A percentile compares a stretch with the other conserved stretches of the same genome.
Conservation (phyloP, 92 coral and sea anemone genomes). For the Umimayanthus chanpuru region DNA sequence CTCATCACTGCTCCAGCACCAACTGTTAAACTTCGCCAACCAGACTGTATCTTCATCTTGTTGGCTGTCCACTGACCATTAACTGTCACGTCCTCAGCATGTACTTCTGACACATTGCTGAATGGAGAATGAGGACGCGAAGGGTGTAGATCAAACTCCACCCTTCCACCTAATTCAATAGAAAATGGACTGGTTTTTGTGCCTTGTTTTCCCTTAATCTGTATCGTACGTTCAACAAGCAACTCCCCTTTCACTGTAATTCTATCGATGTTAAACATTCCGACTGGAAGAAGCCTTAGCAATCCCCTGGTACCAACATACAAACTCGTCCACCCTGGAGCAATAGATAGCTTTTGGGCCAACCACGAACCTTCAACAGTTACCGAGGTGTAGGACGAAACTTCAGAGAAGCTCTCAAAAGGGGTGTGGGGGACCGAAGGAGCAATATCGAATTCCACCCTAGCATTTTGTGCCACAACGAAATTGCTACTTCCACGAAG, state of each 20-base stretch:
- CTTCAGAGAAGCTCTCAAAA: background rate
- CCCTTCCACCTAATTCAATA: background rate
- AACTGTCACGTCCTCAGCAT: slow-evolving; percentile 31
- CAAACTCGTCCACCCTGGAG: slow-evolving; percentile 73
- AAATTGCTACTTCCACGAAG: slow-evolving; percentile 25
- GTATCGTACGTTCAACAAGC: slow-evolving; percentile 35
- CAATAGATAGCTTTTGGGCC: slow-evolving; percentile 61
- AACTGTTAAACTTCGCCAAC: slow-evolving; percentile 45
- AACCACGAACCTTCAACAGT: slow-evolving; percentile 65
- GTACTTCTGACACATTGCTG: slow-evolving; percentile 28
- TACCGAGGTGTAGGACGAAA: slow-evolving; percentile 13
- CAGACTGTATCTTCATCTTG: slow-evolving; percentile 38
- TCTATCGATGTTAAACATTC: slow-evolving; percentile 25
- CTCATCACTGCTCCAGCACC: slow-evolving; percentile 34
- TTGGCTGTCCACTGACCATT: slow-evolving; percentile 42
- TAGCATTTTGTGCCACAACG: slow-evolving; percentile 19
- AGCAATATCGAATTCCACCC: slow-evolving; percentile 11
- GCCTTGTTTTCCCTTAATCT: background rate
- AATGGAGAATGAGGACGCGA: background rate
- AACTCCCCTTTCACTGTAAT: slow-evolving; percentile 1
- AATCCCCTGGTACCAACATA: slow-evolving; percentile 4
- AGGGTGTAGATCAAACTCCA: background rate
- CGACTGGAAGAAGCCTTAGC: slow-evolving; percentile 8
- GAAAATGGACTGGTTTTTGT: background rate
- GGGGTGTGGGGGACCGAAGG: slow-evolving; percentile 17